phyloP scores from a whole-genome alignment of 2,888 invertebrate species.

The Molanna angustata region DNA sequence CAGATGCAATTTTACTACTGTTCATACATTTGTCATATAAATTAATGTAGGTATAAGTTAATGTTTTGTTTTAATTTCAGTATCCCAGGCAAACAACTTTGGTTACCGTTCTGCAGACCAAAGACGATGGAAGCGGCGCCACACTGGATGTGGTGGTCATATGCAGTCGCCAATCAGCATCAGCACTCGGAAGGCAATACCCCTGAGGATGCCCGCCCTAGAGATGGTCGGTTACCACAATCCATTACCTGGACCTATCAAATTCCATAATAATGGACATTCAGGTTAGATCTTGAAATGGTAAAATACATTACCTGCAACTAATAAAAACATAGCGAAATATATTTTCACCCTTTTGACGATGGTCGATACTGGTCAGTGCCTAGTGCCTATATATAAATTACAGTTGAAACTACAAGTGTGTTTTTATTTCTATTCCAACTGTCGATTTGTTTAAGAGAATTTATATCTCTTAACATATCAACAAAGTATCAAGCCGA shows the following conservation, averaged over 20 bases:
- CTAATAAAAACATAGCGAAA: too few species aligned
- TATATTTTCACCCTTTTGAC: too few species aligned
- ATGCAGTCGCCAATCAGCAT: conserved; percentile 69
- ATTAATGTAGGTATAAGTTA: not conserved
- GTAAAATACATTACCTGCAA: too few species aligned
- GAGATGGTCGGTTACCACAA: conserved; percentile 72
- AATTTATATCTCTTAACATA: too few species aligned
- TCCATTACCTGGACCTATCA: conserved; percentile 60
- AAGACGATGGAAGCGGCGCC: conserved; percentile 60
- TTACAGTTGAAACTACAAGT: too few species aligned
- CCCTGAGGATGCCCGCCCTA: conserved; percentile 66
- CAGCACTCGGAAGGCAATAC: conserved; percentile 59
- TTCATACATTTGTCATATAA: not conserved
- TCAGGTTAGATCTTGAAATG: conserved; percentile 65
- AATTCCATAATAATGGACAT: conserved; percentile 67
- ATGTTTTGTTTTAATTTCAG: not conserved
- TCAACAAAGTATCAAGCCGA: too few species aligned
- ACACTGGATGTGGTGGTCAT: conserved; percentile 61
- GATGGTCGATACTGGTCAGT: too few species aligned
- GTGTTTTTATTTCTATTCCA: too few species aligned
- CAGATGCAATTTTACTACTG: too few species aligned
- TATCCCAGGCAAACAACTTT: conserved; percentile 41
- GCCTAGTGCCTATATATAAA: too few species aligned
- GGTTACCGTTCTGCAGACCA: conserved; percentile 64
- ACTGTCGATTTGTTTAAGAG: too few species aligned